These are phyloP conservation scores for Amiota communis DNA, from an alignment of 2,888 invertebrate species.

Conservation along the genomic window DNA sequence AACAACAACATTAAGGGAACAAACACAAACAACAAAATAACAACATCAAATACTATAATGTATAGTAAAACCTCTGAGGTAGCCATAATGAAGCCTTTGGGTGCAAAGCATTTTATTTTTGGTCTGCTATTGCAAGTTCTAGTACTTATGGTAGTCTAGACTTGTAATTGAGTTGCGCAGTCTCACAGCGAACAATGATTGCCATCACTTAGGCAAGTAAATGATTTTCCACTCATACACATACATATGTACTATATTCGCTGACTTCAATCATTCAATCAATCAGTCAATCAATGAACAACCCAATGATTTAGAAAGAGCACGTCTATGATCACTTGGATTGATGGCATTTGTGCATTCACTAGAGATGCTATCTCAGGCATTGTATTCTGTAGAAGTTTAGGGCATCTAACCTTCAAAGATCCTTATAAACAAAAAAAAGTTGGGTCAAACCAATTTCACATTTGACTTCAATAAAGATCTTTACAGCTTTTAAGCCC, in stretches of 20 bases:
- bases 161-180: constrained; percentile 23
- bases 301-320: background rate
- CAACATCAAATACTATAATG: background rate
- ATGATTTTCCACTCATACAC: constrained; percentile 10
- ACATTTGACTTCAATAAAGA: background rate
- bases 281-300: background rate
- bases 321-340: background rate
- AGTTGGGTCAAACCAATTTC: constrained; percentile 10
- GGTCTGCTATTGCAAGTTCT: background rate
- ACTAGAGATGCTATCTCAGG: no score
- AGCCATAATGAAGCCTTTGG: background rate
- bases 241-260: background rate
- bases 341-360: constrained; percentile 11
- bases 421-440: background rate
- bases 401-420: background rate
- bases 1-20: background rate
- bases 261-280: constrained; percentile 7
- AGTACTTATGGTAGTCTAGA: no score
- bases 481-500: no score
- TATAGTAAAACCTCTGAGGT: background rate
- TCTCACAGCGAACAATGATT: constrained; percentile 15
- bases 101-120: background rate
- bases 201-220: background rate
- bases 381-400: background rate
- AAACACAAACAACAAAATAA: background rate